These are phyloP conservation scores for Scomber scombrus DNA, from an alignment of 2,113 vertebrate genomes.

Conservation along the genomic window DNA sequence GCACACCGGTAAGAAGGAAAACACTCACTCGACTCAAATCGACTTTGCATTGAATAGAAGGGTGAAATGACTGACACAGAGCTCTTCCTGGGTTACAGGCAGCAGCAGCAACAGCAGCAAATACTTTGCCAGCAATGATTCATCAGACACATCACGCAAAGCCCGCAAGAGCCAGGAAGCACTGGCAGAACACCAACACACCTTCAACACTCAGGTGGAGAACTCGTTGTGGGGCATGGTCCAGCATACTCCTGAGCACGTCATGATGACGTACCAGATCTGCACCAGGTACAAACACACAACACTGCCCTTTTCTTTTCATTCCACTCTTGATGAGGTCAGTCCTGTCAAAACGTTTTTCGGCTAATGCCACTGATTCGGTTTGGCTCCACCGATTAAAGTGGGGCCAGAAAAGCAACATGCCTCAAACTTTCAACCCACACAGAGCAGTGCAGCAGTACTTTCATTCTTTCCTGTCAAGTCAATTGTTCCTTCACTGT, in stretches of 20 bases:
- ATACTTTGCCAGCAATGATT: slow-evolving; percentile 87
- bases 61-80: slow-evolving; percentile 6
- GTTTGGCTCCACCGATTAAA: neutral
- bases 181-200: slow-evolving; percentile 67
- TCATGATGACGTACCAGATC: slow-evolving; percentile 92
- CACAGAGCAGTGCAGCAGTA: too few species aligned
- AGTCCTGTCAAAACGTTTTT: neutral
- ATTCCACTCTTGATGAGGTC: neutral
- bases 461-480: too few species aligned
- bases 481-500: neutral
- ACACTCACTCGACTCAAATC: neutral
- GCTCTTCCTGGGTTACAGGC: slow-evolving; percentile 62
- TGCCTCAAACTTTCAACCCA: neutral
- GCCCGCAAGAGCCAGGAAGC: slow-evolving; percentile 76
- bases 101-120: slow-evolving; percentile 88
- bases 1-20: slow-evolving; percentile 77
- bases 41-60: neutral
- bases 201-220: slow-evolving; percentile 74
- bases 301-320: neutral
- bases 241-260: slow-evolving; percentile 81
- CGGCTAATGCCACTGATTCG: too few species aligned
- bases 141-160: slow-evolving; percentile 84
- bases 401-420: neutral
- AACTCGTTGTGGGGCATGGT: slow-evolving; percentile 88
- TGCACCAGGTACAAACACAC: slow-evolving; percentile 85